These are phyloP conservation scores for Oreocharis arfaki DNA, from an alignment of 2,113 vertebrate genomes.

Conservation along the genomic window DNA sequence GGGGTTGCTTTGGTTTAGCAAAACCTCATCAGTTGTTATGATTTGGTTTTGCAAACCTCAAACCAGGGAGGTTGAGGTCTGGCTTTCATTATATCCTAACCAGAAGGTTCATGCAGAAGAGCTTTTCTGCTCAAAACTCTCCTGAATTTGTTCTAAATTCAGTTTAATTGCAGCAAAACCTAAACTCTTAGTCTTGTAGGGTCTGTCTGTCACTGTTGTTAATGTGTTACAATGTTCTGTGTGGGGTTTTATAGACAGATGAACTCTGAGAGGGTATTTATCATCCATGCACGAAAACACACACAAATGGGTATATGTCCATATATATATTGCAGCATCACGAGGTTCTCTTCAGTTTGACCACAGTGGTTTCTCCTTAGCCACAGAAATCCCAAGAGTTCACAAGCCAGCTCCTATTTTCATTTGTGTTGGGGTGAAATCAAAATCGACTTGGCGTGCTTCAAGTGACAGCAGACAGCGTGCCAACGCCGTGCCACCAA, in stretches of 20 bases:
- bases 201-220: not conserved
- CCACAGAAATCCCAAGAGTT: conserved; percentile 44
- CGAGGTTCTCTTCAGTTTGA: not conserved
- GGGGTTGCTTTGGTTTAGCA: not conserved
- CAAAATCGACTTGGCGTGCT: not conserved
- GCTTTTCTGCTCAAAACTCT: not conserved
- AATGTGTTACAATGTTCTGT: not conserved
- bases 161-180: not conserved
- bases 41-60: conserved; percentile 25
- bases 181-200: not conserved
- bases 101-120: not conserved
- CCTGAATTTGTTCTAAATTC: not conserved
- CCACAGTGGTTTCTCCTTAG: conserved; percentile 17
- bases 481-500: not conserved
- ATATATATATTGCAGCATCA: not conserved
- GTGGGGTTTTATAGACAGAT: not conserved
- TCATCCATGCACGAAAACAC: not conserved
- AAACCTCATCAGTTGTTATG: conserved; percentile 22
- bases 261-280: not conserved
- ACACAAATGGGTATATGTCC: not conserved
- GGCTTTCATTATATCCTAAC: conserved; percentile 24
- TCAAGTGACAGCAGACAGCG: not conserved
- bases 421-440: conserved; percentile 19
- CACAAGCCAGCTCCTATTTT: conserved; percentile 20
- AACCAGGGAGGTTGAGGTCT: not conserved